Conservation (phyloP, 2,888 invertebrate genomes). For the Andrena flavipes region DNA sequence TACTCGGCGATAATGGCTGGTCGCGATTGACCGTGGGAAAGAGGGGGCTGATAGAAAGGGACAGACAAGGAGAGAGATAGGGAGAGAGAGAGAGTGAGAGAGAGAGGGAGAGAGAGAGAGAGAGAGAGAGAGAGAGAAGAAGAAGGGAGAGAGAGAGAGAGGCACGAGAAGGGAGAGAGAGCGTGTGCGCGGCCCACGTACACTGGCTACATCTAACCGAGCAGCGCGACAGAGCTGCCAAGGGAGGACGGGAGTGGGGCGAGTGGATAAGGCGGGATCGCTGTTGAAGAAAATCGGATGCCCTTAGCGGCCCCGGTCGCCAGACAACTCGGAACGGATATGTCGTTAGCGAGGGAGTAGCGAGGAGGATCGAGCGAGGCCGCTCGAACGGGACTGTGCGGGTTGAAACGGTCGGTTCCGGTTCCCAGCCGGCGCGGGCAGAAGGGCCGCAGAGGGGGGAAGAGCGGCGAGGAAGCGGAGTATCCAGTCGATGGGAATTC, state of each 20-base stretch:
- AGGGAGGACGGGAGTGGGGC: neutral
- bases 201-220: conserved; percentile 23
- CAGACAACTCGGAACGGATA: conserved; percentile 39
- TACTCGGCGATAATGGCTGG: conserved; percentile 52
- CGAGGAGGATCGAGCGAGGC: conserved; percentile 1
- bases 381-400: neutral
- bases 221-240: conserved; percentile 2
- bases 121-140: neutral
- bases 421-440: neutral
- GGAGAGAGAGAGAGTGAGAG: neutral
- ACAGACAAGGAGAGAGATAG: neutral
- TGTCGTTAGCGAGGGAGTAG: conserved; percentile 29
- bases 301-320: conserved; percentile 21
- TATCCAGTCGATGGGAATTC: conserved; percentile 36
- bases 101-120: neutral
- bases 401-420: neutral
- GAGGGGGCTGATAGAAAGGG: neutral
- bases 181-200: conserved; percentile 32
- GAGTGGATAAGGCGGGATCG: conserved; percentile 36
- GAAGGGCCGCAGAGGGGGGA: no score
- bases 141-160: neutral
- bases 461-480: neutral
- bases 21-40: conserved; percentile 43
- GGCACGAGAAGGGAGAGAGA: neutral
- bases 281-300: conserved; percentile 54